phyloP scores from a whole-genome alignment of 2,888 invertebrate species.

The Endomychus coccineus region DNA sequence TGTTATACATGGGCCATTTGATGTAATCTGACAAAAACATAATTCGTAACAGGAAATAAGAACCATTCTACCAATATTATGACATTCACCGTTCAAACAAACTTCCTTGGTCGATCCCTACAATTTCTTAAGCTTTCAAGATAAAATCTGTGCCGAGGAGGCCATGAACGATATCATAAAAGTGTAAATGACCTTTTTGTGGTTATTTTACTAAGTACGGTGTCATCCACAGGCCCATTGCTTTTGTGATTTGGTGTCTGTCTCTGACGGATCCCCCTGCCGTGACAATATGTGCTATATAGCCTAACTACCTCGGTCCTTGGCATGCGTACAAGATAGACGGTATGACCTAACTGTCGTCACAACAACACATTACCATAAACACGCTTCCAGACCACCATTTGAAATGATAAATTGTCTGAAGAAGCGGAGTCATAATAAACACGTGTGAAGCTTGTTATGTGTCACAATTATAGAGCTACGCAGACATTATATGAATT shows the following conservation, averaged over 20 bases:
- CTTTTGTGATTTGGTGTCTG: conserved; percentile 36
- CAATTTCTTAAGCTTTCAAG: no score
- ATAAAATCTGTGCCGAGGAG: conserved; percentile 37
- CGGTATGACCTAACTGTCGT: conserved; percentile 13
- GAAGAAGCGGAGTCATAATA: background rate
- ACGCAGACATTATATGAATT: no score
- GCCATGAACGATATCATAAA: conserved; percentile 37
- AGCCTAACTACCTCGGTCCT: conserved; percentile 12
- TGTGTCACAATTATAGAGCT: background rate
- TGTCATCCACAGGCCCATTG: conserved; percentile 40
- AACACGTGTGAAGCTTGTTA: background rate
- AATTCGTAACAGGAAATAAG: no score
- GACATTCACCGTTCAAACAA: no score
- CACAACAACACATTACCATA: conserved; percentile 23
- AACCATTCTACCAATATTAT: no score
- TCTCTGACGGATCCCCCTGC: conserved; percentile 27
- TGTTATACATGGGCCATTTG: no score
- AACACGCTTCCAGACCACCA: conserved; percentile 19
- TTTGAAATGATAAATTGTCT: conserved; percentile 10
- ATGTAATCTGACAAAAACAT: no score
- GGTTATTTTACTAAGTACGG: conserved; percentile 43
- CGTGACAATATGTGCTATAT: conserved; percentile 25
- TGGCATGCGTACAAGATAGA: conserved; percentile 18
- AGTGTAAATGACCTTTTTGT: conserved; percentile 41
- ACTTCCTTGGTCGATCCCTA: no score